Evolutionary conservation across 2,797 vertebrate genomes (phyloP), one percentile per base, ranked within the genome.

Genomic region (Syngnathus rostellatus): DNA sequence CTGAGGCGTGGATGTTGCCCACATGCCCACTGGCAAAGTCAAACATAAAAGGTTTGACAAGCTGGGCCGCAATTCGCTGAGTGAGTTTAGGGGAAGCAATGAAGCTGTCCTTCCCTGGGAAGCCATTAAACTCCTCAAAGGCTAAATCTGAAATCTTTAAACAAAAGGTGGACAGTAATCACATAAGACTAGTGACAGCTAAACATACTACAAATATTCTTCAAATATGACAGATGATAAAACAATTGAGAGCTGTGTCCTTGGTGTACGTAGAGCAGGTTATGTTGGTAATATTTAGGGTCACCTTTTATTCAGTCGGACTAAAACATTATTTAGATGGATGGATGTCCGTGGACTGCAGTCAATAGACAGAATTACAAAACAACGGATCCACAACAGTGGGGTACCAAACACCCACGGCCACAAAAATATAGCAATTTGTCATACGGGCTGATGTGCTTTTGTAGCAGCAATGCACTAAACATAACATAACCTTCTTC

Each of bases 1-100:
- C 69, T 14, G 89, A 51, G n/a, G 90, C 86, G n/a, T 53, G 86
- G 68, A 95, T 93, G 62, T 84, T 78, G 38, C 77, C 77, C 38
- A 92, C 12, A 0, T 89, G 87, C 66, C 93, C 94, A 1, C 77
- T 74, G 16, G 25, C 60, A 40, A 93, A 93, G 57, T 93, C 89
- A 72, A 97, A 96, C 74, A 82, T 86, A 73, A 95, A 86, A n/a
- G 89, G 85, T 72, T 89, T 90, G 77, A 68, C 73, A n/a, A 96
- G 84, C 65, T 92, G 91, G 2, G 79, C 73, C 8, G 84, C 61
- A 0, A 94, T 64, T 3, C 71, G 87, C 59, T 91, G 81, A 57
- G 82, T 87, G 65, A 94, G 80, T 73, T 83, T 93, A 0, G 81
- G 73, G n/a, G 90, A 88, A 0, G 66, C 67, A 17, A 10, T 79